Conservation (phyloP, 1,140 invertebrate species). For the Drosophila erecta region DNA sequence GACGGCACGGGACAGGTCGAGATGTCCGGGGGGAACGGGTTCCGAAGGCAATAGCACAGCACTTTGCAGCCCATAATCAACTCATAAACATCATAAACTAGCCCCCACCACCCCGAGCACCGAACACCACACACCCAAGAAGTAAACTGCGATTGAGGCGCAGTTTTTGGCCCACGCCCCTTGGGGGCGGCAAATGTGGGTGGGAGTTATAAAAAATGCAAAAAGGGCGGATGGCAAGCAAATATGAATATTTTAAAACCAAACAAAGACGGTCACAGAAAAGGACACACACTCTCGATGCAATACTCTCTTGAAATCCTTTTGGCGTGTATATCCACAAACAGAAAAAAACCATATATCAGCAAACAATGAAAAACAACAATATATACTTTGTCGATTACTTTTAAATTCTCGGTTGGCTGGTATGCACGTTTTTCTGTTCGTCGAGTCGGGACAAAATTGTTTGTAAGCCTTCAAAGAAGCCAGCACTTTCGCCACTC, state of each 20-base stretch:
- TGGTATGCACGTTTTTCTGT: background rate
- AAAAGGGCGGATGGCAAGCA: constrained; percentile 16
- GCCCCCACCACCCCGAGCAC: background rate
- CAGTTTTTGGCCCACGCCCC: constrained; percentile 44
- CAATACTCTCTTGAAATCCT: background rate
- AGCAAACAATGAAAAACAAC: no score
- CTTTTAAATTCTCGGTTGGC: background rate
- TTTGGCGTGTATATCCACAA: background rate
- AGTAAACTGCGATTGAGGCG: constrained; percentile 37
- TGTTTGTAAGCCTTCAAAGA: constrained; percentile 31
- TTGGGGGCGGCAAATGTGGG: constrained; percentile 9
- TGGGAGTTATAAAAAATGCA: constrained; percentile 26
- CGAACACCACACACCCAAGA: background rate
- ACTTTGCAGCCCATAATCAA: constrained; percentile 42
- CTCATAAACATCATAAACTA: constrained; percentile 43
- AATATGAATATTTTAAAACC: constrained; percentile 56
- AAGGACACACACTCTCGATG: background rate
- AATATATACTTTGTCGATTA: background rate
- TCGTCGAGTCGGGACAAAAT: constrained; percentile 8
- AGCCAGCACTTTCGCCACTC: constrained; percentile 19
- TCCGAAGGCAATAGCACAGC: constrained; percentile 11
- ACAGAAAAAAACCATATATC: no score
- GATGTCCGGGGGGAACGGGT: background rate
- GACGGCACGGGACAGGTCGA: background rate
- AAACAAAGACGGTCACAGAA: constrained; percentile 26